Base-by-base conservation (phyloP, 2,888 invertebrate species). In the Andrena trimmerana region DNA sequence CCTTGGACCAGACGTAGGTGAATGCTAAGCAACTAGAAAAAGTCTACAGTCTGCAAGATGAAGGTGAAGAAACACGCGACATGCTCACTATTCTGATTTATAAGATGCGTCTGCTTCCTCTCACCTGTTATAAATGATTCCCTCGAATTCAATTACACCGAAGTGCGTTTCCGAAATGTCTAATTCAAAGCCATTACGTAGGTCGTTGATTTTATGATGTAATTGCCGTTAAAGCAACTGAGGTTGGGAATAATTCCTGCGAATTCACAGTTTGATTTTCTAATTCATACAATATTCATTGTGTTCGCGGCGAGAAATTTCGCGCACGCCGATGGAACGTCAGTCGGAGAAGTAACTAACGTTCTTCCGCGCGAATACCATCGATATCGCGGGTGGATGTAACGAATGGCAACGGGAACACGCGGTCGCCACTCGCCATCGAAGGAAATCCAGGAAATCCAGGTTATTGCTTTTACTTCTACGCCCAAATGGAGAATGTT, bases 271-370 rank as follows among this genome's bases (percentile, higher is more conserved):
- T 67, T 52, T 67, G 67, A 67, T 52, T 67, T 67, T 54, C 52
- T 33, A 67, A 67, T 67, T 67, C 67, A 54, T 67, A n/a, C 20
- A 67, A 67, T 67, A 67, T 67, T 67, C 67, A 67, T 67, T 16
- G 65, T 2, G 48, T 2, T 20, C 7, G 67, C 29, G 50, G 67
- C 27, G 20, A 67, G 67, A 69, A 69, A 36, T 69, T 57, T 42
- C 68, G 36, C 16, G 27, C 54, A 31, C 31, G 16, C 16, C 24
- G 31, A 52, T 31, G 50, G 31, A 31, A 52, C 66, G 10, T 50
- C 52, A 31, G 52, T 10, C 50, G 29, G n/a, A 52, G 16, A 24
- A 24, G 42, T 13, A 62, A 20, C n/a, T 27, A 13, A 33, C 33
- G 48, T 65, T 65, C 27, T 42, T 65, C 65, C 13, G 27, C 48